Percentiles rank a stretch among this genome's conserved stretches.
Conservation (phyloP, 2,113 vertebrate genomes). For the Boulengeromyrus knoepffleri region DNA sequence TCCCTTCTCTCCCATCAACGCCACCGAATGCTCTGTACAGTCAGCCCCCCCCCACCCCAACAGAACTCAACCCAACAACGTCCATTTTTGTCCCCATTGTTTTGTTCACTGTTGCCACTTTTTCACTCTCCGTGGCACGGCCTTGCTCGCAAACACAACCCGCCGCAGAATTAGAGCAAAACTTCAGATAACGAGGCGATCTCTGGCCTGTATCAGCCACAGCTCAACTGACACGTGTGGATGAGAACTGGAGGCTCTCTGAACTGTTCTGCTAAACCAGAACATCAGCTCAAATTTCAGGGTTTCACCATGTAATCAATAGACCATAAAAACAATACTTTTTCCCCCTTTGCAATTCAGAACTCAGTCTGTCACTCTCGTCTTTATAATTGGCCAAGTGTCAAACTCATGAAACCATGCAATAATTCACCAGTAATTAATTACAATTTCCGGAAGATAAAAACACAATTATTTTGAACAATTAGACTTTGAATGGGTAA, state of each 20-base stretch:
- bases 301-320: conserved; percentile 49
- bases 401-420: not conserved
- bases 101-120: conserved; percentile 61
- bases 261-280: not conserved
- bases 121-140: conserved; percentile 50
- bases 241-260: not conserved
- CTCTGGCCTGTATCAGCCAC: not conserved
- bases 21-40: conserved; percentile 52
- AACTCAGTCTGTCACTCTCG: not conserved
- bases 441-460: not conserved
- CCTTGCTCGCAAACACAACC: conserved; percentile 54
- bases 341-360: not conserved
- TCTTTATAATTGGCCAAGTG: not conserved
- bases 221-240: not conserved
- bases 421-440: conserved; percentile 3
- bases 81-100: conserved; percentile 48
- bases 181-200: conserved; percentile 27
- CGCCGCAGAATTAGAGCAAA: conserved; percentile 52
- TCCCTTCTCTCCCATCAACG: conserved; percentile 36
- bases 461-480: conserved; percentile 8
- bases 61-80: not conserved
- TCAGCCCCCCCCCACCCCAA: conserved; percentile 33
- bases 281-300: conserved; percentile 32
- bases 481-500: not conserved
- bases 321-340: conserved; percentile 28